Evolutionary conservation across 2,113 vertebrate species (phyloP).

Genomic region (Climacteris rufus): DNA sequence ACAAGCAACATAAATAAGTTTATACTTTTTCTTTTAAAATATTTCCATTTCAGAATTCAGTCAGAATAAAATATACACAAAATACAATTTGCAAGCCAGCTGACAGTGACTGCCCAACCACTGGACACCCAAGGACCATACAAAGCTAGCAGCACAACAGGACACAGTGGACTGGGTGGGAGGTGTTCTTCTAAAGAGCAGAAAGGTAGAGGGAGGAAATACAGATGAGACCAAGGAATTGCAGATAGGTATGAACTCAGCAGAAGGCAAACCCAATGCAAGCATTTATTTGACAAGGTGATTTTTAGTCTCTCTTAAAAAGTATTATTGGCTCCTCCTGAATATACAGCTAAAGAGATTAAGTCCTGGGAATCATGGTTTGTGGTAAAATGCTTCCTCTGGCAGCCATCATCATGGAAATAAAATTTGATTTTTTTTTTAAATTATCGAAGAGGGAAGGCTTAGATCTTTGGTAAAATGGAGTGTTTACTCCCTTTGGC

Average conservation of each 20-base stretch:
- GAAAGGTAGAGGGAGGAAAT: not conserved
- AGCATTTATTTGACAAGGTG: not conserved
- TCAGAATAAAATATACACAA: slow-evolving; percentile 80
- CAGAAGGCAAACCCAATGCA: slow-evolving; percentile 17
- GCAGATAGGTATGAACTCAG: not conserved
- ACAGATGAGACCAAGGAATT: not conserved
- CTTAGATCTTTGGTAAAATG: slow-evolving; percentile 71
- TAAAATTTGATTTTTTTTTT: not conserved
- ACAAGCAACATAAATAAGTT: slow-evolving; percentile 82
- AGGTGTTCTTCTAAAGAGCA: slow-evolving; percentile 13
- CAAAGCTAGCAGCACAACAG: slow-evolving; percentile 50
- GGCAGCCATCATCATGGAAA: slow-evolving; percentile 45
- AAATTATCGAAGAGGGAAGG: slow-evolving; percentile 16
- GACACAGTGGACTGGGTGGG: not conserved
- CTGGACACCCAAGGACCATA: slow-evolving; percentile 63
- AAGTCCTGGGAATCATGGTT: slow-evolving; percentile 9
- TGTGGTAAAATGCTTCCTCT: slow-evolving; percentile 27
- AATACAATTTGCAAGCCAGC: slow-evolving; percentile 75
- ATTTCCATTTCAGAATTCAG: slow-evolving; percentile 76
- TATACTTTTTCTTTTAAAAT: slow-evolving; percentile 74
- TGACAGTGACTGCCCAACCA: slow-evolving; percentile 64
- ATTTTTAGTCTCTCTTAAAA: slow-evolving; percentile 39
- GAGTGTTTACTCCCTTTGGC: slow-evolving; percentile 37
- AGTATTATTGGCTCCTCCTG: slow-evolving; percentile 51
- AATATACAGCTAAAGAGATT: slow-evolving; percentile 26